A percentile compares a stretch with the other conserved stretches of the same genome.
phyloP scores from a whole-genome alignment of 1,140 invertebrate species.

The Drusus annulatus region DNA sequence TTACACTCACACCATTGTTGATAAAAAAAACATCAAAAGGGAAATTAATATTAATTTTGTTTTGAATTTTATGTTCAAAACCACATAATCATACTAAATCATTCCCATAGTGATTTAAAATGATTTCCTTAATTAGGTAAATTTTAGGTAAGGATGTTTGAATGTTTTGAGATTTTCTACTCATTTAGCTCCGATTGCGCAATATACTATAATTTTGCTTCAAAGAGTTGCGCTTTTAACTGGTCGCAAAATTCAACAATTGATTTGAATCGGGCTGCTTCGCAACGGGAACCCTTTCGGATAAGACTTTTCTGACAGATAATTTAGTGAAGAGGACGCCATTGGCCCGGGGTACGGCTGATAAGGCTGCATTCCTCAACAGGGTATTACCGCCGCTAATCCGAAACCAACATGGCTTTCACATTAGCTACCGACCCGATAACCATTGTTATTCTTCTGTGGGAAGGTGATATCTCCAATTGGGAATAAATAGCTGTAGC shows the following conservation, averaged over 20 bases:
- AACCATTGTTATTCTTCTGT: slow-evolving; percentile 23
- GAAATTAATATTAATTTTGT: too few species aligned
- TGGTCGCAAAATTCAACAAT: slow-evolving; percentile 19
- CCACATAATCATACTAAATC: too few species aligned
- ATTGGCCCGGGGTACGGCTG: slow-evolving; percentile 28
- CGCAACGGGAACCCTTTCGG: slow-evolving; percentile 30
- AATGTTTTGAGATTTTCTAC: too few species aligned
- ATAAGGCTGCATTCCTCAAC: slow-evolving; percentile 56
- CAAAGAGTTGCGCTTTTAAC: slow-evolving; percentile 2
- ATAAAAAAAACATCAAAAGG: too few species aligned
- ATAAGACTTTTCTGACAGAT: slow-evolving; percentile 37
- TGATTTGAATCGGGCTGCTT: slow-evolving; percentile 32
- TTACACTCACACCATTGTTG: too few species aligned
- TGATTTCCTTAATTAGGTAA: too few species aligned
- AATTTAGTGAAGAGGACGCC: slow-evolving; percentile 31
- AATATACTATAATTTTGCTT: background rate
- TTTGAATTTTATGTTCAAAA: too few species aligned
- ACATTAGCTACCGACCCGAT: slow-evolving; percentile 55
- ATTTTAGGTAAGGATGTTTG: too few species aligned
- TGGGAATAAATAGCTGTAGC: slow-evolving; percentile 11
- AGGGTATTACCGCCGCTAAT: slow-evolving; percentile 55
- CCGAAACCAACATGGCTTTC: slow-evolving; percentile 56
- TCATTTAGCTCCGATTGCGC: too few species aligned
- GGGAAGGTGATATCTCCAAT: slow-evolving; percentile 22
- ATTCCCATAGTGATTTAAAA: too few species aligned